A percentile compares a stretch with the other conserved stretches of the same genome.
These are phyloP conservation scores for Rana temporaria DNA, from an alignment of 2,113 vertebrate genomes.

Conservation along the genomic window DNA sequence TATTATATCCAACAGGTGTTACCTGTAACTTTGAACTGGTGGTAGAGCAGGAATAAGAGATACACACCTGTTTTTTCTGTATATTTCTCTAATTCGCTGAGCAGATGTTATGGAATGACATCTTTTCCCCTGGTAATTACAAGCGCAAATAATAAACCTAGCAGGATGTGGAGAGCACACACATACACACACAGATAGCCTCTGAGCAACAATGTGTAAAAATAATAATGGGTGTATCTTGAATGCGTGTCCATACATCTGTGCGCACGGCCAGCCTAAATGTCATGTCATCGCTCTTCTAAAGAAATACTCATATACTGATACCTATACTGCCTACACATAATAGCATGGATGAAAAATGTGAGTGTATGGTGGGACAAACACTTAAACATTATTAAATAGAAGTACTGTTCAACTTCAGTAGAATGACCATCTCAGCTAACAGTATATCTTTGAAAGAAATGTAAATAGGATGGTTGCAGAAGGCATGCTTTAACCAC, in stretches of 20 bases:
- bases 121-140: slow-evolving; percentile 24
- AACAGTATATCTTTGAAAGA: no score
- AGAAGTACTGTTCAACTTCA: no score
- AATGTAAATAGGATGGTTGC: no score
- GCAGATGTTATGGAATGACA: slow-evolving; percentile 42
- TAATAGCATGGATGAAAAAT: background rate
- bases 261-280: background rate
- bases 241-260: background rate
- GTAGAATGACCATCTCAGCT: no score
- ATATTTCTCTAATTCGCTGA: slow-evolving; percentile 27
- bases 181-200: background rate
- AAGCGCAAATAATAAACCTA: slow-evolving; percentile 26
- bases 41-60: background rate
- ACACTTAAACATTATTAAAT: background rate
- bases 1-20: slow-evolving; percentile 30
- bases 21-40: slow-evolving; percentile 33
- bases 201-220: background rate
- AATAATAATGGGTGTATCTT: slow-evolving; percentile 21
- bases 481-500: no score
- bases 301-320: background rate
- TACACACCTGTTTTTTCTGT: slow-evolving; percentile 32
- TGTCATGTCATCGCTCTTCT: background rate
- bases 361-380: background rate
- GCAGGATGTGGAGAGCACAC: slow-evolving; percentile 3
- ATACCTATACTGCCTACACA: background rate